Evolutionary conservation across 2,113 vertebrate species (phyloP).

Genomic region (Austrofundulus limnaeus): DNA sequence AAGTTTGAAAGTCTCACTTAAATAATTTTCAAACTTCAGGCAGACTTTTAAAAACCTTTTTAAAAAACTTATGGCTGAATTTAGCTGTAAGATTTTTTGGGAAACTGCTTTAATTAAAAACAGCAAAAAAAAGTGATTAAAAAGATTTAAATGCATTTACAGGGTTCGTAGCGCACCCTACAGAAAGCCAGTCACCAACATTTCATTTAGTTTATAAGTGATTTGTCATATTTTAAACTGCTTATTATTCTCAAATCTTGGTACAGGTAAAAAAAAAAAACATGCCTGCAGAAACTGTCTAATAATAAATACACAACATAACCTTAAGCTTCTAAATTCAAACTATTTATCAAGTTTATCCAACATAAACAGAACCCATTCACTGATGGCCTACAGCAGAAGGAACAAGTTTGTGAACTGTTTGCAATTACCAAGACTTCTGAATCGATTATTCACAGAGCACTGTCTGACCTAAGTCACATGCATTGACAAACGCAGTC

Average conservation of each 20-base stretch:
- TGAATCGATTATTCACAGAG: not conserved
- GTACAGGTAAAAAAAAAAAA: not conserved
- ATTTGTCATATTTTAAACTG: no score
- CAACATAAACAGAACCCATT: not conserved
- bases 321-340: conserved; percentile 1
- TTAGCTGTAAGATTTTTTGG: conserved; percentile 4
- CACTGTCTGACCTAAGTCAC: not conserved
- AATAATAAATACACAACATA: not conserved
- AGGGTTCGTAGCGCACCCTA: no score
- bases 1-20: no score
- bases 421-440: conserved; percentile 7
- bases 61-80: not conserved
- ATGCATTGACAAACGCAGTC: conserved; percentile 1
- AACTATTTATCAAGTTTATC: not conserved
- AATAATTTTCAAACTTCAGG: no score
- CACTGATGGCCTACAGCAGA: not conserved
- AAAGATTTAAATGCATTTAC: no score
- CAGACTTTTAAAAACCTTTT: conserved; percentile 2
- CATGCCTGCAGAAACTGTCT: not conserved
- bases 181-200: no score
- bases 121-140: no score
- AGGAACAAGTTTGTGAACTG: not conserved
- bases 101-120: no score
- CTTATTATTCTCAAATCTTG: not conserved
- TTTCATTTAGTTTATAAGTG: no score